Evolutionary conservation across 2,113 vertebrate species (phyloP).

Genomic region (Gracilinanus agilis): DNA sequence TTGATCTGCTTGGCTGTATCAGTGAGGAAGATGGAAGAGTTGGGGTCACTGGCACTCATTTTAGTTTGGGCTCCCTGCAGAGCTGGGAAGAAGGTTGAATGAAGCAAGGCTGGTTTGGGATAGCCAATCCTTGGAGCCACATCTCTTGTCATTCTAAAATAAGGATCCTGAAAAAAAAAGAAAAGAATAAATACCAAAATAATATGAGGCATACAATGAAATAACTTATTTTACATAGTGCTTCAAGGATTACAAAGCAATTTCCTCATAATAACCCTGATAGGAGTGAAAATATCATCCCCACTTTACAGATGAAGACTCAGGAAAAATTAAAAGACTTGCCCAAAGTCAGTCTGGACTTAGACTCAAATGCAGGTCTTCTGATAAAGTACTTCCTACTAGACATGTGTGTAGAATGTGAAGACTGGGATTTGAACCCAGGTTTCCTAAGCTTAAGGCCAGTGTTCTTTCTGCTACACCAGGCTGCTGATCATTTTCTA

Average conservation of each 20-base stretch:
- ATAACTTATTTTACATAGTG: neutral
- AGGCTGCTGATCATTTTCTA: neutral
- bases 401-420: neutral
- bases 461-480: neutral
- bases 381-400: neutral
- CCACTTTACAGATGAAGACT: neutral
- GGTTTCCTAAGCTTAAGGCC: neutral
- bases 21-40: constrained; percentile 97
- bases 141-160: constrained; percentile 98
- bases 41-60: constrained; percentile 98
- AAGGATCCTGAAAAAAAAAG: constrained; percentile 90
- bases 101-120: constrained; percentile 95
- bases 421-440: neutral
- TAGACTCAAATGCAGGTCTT: neutral
- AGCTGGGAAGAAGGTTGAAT: constrained; percentile 97
- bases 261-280: neutral
- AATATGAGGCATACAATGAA: neutral
- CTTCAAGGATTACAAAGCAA: neutral
- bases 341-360: neutral
- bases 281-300: constrained; percentile 4
- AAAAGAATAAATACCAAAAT: constrained; percentile 36
- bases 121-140: constrained; percentile 95
- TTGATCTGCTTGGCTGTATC: constrained; percentile 98
- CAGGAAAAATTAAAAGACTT: neutral
- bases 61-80: constrained; percentile 98